Conservation (phyloP, 2,113 vertebrate genomes). For the Lonchura striata region DNA sequence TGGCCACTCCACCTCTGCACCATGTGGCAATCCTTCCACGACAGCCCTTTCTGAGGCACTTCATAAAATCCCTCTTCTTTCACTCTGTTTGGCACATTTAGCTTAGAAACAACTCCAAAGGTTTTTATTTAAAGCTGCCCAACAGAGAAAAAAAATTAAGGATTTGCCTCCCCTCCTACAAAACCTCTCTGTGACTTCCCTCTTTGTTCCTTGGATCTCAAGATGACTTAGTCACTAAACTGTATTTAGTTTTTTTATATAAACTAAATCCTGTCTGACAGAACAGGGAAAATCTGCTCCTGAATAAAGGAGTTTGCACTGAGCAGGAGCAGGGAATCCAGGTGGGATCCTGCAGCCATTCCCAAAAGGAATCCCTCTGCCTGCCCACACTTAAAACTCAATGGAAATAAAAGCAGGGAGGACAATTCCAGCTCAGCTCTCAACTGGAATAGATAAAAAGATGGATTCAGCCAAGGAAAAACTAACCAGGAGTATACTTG, state of each 20-base stretch:
- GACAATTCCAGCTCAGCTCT: neutral
- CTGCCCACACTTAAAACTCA: neutral
- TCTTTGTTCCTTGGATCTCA: neutral
- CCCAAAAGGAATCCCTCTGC: neutral
- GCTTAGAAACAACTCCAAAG: neutral
- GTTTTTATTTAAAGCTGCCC: neutral
- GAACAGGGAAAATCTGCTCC: neutral
- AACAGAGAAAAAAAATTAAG: neutral
- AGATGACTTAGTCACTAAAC: neutral
- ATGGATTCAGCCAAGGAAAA: neutral
- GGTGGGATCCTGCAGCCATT: neutral
- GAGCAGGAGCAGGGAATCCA: neutral
- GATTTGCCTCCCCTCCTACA: neutral
- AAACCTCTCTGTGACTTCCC: accelerated
- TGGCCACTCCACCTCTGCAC: neutral
- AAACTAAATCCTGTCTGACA: neutral
- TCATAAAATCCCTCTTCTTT: neutral
- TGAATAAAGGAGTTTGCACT: neutral
- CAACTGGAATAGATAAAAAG: neutral
- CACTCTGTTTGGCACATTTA: too few species aligned
- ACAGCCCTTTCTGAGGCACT: accelerated
- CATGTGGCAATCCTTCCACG: accelerated
- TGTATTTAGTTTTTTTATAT: too few species aligned
- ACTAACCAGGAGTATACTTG: neutral
- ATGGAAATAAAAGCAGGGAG: neutral